Evolutionary conservation across 2,797 vertebrate genomes (phyloP), one percentile per base, ranked within the genome.

Genomic region (Falco novaeseelandiae): DNA sequence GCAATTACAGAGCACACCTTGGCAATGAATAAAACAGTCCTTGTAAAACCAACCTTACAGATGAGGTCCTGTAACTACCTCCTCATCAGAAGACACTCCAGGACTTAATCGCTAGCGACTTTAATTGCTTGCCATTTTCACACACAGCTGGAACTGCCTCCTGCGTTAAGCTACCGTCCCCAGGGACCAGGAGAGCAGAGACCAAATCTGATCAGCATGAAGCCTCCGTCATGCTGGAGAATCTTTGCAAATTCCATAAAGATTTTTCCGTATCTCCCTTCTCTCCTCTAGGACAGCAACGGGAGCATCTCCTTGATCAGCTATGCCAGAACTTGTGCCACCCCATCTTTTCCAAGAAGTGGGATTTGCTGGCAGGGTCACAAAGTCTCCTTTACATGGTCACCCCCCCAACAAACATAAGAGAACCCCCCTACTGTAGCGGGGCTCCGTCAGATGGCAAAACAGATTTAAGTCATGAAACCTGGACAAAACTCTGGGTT

Each of bases 71-170:
- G 0, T 71, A 30, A 83, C 52, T 48, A 55, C 86, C 85, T 90
- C 70, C 59, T 44, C 74, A 10, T 6, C 70, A 87, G 36, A 44
- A 86, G 69, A 94, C 72, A 82, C 78, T 71, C 34, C 42, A 57
- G 38, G 73, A 87, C 49, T 90, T 82, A 85, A 93, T 89, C 20
- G 10, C 42, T 10, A 84, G 27, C 0, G 15, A 69, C 84, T 88
- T 93, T 93, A 94, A 96, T 95, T 69, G 77, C 85, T 72, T 51
- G 54, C 72, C 30, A 38, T 78, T 91, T 88, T 79, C 95, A 93
- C 93, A 81, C 65, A 4, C 4, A 51, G 89, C 57, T 74, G 72
- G 76, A 76, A 54, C 65, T 0, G 0, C 46, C 66, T 72, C 86
- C 71, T 14, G 26, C 10, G 61, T 8, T 58, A 67, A 89, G 83